Evolutionary conservation across 2,113 vertebrate genomes (phyloP).

Genomic region (Brienomyrus longianalis): DNA sequence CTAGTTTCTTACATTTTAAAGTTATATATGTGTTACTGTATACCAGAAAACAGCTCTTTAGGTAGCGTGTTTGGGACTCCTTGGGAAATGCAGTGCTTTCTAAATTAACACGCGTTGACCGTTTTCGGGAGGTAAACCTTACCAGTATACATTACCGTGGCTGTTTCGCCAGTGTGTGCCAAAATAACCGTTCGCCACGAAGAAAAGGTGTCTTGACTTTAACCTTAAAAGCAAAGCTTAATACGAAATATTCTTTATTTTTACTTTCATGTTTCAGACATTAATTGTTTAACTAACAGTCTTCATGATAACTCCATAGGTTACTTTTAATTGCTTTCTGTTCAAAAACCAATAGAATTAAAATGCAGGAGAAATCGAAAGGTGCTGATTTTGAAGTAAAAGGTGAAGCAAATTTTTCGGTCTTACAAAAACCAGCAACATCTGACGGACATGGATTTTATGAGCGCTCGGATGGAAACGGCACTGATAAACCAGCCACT

Average conservation of each 20-base stretch:
- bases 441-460: neutral
- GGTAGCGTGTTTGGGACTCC: neutral
- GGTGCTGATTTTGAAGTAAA: neutral
- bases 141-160: no score
- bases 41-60: neutral
- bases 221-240: neutral
- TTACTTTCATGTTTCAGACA: neutral
- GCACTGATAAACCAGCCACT: constrained; percentile 22
- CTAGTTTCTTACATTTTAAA: neutral
- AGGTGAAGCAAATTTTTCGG: neutral
- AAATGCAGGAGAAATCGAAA: neutral
- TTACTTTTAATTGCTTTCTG: neutral
- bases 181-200: neutral
- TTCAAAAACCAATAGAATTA: neutral
- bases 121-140: neutral
- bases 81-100: neutral
- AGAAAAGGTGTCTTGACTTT: neutral
- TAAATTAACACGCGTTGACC: neutral
- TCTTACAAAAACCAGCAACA: constrained; percentile 21
- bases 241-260: neutral
- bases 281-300: neutral
- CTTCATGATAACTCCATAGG: neutral
- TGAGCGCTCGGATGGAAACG: neutral
- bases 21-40: neutral
- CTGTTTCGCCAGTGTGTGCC: neutral